Evolutionary conservation across 2,797 vertebrate species (phyloP), one percentile per base, ranked within the genome.

Genomic region (Cheirogaleus major): DNA sequence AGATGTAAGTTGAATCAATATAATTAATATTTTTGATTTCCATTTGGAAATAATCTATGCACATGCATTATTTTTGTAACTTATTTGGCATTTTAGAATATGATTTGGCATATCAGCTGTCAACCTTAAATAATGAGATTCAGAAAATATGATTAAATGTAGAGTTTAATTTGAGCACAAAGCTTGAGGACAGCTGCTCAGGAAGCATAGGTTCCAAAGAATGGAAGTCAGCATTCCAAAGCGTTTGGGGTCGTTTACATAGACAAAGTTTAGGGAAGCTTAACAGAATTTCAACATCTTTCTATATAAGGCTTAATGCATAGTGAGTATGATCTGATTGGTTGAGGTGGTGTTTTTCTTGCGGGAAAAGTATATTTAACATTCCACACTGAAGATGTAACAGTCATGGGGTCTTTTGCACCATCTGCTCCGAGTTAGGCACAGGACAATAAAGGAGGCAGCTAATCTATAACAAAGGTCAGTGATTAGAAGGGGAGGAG

Each of bases 51-150:
- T 38, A 67, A 65, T n/a, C 45, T 96, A 43, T 55, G 25, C 7
- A 23, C 57, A 87, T 50, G 25, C 43, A 41, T 20, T 70, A 55
- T 70, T 93, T 86, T 69, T 93, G 55, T 93, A 55, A 75, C 18
- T 93, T 91, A 55, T 59, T 80, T 95, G 91, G 57, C 23, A 75
- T 75, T 91, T 91, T 80, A 84, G 76, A 88, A 83, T 87, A 30
- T 57, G 67, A 59, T 69, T 89, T 86, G 55, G 12, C 27, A 65
- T 72, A 59, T 18, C 17, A 73, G 20, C 75, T 78, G 48, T 52
- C 48, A 50, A 52, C 20, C 32, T 35, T 52, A 78, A 78, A 52
- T 52, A 35, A 52, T 10, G 32, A 50, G 20, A 35, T 78, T 35
- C 20, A 52, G 32, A 78, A 78, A 78, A 76, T 78, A 14, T 35